phyloP scores from a whole-genome alignment of 1,140 invertebrate species.

The Druon quercuslanigerum region DNA sequence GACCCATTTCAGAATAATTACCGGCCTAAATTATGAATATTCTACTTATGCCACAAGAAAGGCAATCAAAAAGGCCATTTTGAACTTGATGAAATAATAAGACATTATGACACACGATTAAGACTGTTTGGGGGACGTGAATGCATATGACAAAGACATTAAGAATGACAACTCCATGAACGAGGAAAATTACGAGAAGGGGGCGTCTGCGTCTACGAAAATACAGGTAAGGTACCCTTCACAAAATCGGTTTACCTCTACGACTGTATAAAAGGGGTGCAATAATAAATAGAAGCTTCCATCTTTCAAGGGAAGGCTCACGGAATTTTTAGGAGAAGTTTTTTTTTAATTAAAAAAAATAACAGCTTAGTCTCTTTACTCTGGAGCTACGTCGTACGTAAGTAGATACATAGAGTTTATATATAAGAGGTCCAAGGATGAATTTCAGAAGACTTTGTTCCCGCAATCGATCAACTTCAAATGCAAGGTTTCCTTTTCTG shows the following conservation, averaged over 20 bases:
- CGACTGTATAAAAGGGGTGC: neutral
- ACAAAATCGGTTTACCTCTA: conserved; percentile 3
- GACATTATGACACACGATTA: too few relatives aligned
- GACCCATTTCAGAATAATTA: too few relatives aligned
- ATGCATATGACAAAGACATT: neutral
- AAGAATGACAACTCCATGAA: neutral
- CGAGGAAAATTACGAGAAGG: neutral
- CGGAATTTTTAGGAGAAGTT: neutral
- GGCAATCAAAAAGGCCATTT: too few relatives aligned
- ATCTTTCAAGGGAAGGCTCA: neutral
- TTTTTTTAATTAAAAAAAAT: too few relatives aligned
- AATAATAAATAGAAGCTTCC: neutral
- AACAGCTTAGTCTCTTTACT: too few relatives aligned
- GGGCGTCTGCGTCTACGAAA: neutral
- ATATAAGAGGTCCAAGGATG: neutral
- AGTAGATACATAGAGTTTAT: too few relatives aligned
- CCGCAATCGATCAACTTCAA: conserved; percentile 18
- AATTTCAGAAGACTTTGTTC: neutral
- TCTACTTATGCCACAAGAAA: too few relatives aligned
- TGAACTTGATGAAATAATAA: too few relatives aligned
- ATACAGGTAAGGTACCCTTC: neutral
- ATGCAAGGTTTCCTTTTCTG: conserved; percentile 25
- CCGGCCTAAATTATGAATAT: too few relatives aligned
- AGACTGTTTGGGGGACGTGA: neutral
- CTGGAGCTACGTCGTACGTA: too few relatives aligned